phyloP scores from a whole-genome alignment of 2,888 invertebrate genomes.

The Callosobruchus maculatus region DNA sequence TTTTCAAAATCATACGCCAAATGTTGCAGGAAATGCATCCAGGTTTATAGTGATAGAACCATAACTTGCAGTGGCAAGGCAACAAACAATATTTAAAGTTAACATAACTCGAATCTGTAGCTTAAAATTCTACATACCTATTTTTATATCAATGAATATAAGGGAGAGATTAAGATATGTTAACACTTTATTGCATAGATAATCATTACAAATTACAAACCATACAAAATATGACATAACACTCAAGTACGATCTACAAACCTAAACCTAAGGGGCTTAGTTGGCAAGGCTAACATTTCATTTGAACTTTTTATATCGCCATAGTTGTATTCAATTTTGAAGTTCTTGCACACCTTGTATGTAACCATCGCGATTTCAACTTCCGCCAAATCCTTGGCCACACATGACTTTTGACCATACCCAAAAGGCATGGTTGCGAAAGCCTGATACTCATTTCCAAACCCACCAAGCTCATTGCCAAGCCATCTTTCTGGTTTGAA shows the following conservation, averaged over 20 bases:
- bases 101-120: too few relatives aligned
- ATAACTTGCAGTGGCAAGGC: too few relatives aligned
- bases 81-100: too few relatives aligned
- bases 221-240: not conserved
- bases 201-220: not conserved
- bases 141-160: too few relatives aligned
- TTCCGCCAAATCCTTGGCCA: constrained; percentile 61
- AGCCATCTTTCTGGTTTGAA: constrained; percentile 65
- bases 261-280: constrained; percentile 60
- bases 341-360: constrained; percentile 58
- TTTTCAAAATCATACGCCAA: too few relatives aligned
- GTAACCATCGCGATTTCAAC: constrained; percentile 57
- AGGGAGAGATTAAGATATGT: not conserved
- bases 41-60: too few relatives aligned
- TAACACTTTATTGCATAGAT: not conserved
- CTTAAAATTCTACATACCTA: too few relatives aligned
- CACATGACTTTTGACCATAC: constrained; percentile 58
- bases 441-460: constrained; percentile 39
- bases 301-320: constrained; percentile 59
- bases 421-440: constrained; percentile 64
- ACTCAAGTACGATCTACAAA: constrained; percentile 52
- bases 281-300: constrained; percentile 58
- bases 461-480: constrained; percentile 22
- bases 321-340: constrained; percentile 63
- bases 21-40: too few relatives aligned